phyloP scores from a whole-genome alignment of 2,888 invertebrate species.

The Agrotis segetum region DNA sequence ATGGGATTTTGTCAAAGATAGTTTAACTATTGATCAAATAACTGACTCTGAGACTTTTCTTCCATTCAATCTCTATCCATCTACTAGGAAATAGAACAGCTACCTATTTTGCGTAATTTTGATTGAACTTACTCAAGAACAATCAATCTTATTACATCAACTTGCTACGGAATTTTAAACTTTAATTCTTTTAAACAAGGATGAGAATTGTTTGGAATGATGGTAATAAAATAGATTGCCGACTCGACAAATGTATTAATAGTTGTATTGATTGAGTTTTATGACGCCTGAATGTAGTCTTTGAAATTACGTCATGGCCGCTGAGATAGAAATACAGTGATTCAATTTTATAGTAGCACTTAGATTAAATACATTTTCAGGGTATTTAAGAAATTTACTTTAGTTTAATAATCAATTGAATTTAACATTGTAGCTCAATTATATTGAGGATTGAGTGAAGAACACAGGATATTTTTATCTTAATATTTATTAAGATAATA shows the following conservation, averaged over 20 bases:
- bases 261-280: slow-evolving; percentile 69
- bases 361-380: slow-evolving; percentile 38
- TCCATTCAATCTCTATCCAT: slow-evolving; percentile 2
- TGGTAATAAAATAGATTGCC: slow-evolving; percentile 61
- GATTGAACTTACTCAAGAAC: slow-evolving; percentile 53
- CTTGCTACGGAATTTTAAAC: slow-evolving; percentile 34
- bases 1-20: too few relatives aligned
- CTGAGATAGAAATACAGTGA: slow-evolving; percentile 40
- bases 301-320: slow-evolving; percentile 54
- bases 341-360: slow-evolving; percentile 58
- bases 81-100: slow-evolving; percentile 32
- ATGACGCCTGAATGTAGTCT: slow-evolving; percentile 59
- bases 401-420: slow-evolving; percentile 6
- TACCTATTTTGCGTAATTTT: slow-evolving; percentile 59
- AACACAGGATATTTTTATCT: too few relatives aligned
- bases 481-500: too few relatives aligned
- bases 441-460: too few relatives aligned
- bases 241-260: slow-evolving; percentile 68
- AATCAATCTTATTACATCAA: slow-evolving; percentile 58
- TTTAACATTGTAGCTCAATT: neutral
- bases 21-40: neutral
- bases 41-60: neutral
- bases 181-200: slow-evolving; percentile 12
- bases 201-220: slow-evolving; percentile 24
- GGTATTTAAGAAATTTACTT: slow-evolving; percentile 16